Evolutionary conservation across 2,797 vertebrate genomes (phyloP).

Genomic region (Sciaenops ocellatus): DNA sequence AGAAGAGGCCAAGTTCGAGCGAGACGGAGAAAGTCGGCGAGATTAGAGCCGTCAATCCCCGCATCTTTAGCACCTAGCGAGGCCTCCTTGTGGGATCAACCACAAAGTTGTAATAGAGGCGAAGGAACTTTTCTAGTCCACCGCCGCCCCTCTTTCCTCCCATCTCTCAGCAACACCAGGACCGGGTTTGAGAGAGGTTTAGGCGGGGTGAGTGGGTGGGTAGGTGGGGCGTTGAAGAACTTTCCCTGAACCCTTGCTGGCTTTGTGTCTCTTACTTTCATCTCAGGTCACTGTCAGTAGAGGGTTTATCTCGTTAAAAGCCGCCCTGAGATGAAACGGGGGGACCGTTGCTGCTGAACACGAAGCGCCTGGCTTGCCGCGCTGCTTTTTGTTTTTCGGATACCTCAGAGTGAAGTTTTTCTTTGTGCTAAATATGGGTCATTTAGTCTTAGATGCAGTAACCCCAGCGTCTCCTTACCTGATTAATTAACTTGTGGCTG

Average conservation of each 20-base stretch:
- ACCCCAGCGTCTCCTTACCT: constrained; percentile 40
- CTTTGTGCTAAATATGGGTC: constrained; percentile 65
- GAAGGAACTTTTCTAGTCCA: constrained; percentile 75
- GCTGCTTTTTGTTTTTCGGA: constrained; percentile 41
- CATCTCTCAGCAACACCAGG: constrained; percentile 30
- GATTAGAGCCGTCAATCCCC: constrained; percentile 84
- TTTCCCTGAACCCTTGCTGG: constrained; percentile 83
- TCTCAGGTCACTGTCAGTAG: constrained; percentile 83
- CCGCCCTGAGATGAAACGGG: constrained; percentile 71
- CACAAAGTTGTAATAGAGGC: constrained; percentile 77
- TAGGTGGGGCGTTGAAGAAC: constrained; percentile 71
- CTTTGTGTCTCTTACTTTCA: constrained; percentile 82
- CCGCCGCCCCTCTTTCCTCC: constrained; percentile 46
- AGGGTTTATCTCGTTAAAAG: constrained; percentile 82
- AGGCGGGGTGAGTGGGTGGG: constrained; percentile 63
- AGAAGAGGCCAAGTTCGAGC: constrained; percentile 72
- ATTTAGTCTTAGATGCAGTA: constrained; percentile 48
- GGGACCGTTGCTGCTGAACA: constrained; percentile 52
- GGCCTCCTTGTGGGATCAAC: constrained; percentile 77
- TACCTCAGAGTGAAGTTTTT: constrained; percentile 40
- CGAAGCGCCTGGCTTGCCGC: constrained; percentile 33
- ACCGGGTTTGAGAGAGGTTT: constrained; percentile 63
- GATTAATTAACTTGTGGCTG: constrained; percentile 64
- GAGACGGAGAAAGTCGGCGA: constrained; percentile 66
- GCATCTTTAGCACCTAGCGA: constrained; percentile 63